A percentile compares a stretch with the other conserved stretches of the same genome.
These are phyloP conservation scores for Ptilonorhynchus violaceus DNA, from an alignment of 2,113 vertebrate species.

Conservation along the genomic window DNA sequence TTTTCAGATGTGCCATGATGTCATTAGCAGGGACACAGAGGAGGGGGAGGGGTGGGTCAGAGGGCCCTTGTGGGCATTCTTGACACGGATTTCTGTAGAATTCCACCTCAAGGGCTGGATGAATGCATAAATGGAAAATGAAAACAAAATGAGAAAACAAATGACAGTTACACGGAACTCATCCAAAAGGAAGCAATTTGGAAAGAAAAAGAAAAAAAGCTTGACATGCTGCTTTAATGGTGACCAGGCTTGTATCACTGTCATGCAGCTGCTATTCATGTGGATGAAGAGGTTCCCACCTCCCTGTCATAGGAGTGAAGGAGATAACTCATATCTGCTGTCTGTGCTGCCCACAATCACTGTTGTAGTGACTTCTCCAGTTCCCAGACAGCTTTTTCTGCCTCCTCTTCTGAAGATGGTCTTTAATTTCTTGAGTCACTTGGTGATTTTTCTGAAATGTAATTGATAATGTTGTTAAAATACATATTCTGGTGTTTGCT, in stretches of 20 bases:
- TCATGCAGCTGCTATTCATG: background rate
- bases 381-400: background rate
- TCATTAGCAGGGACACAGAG: background rate
- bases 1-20: fast-evolving
- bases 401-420: background rate
- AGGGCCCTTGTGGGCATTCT: background rate
- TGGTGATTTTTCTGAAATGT: background rate
- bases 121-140: background rate
- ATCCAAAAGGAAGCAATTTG: background rate
- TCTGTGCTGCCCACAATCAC: background rate
- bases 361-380: background rate
- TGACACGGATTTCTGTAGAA: background rate
- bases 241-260: background rate
- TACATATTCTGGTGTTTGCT: fast-evolving
- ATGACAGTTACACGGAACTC: background rate
- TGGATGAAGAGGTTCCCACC: background rate
- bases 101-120: background rate
- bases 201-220: background rate
- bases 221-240: background rate
- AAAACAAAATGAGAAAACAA: background rate
- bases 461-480: background rate
- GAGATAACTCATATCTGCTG: background rate
- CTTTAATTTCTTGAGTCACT: background rate
- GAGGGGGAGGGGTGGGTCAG: background rate
- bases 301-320: background rate